phyloP scores from a whole-genome alignment of 2,797 vertebrate genomes.

The Xenopus petersii region DNA sequence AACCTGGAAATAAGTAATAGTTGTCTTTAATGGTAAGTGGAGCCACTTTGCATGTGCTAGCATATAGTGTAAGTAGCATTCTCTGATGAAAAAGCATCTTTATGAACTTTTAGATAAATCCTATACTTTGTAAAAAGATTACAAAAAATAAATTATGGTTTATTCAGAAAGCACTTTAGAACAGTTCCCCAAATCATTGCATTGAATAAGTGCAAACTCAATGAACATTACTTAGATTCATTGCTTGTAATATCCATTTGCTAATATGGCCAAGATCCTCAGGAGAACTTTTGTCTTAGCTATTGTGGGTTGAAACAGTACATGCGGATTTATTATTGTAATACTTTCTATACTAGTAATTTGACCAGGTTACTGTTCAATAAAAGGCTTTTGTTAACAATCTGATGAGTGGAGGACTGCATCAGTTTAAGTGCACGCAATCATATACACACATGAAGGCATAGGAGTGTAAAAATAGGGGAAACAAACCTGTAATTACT shows the following conservation, averaged over 20 bases:
- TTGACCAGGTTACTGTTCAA: not conserved
- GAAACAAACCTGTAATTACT: too few species aligned
- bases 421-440: too few species aligned
- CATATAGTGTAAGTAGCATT: too few species aligned
- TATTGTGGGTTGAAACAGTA: slow-evolving; percentile 21
- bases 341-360: not conserved
- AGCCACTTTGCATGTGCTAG: not conserved
- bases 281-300: slow-evolving; percentile 3
- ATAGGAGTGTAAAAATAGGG: too few species aligned
- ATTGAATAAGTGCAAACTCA: not conserved
- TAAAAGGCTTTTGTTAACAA: too few species aligned
- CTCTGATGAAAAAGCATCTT: too few species aligned
- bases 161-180: slow-evolving; percentile 35
- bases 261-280: slow-evolving; percentile 8
- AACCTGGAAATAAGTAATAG: slow-evolving; percentile 30
- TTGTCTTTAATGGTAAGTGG: slow-evolving; percentile 29
- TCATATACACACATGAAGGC: too few species aligned
- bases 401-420: too few species aligned
- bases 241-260: slow-evolving; percentile 35
- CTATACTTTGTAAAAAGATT: too few species aligned
- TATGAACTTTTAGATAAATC: too few species aligned
- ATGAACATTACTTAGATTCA: slow-evolving; percentile 37
- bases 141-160: slow-evolving; percentile 17
- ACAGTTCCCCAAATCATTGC: slow-evolving; percentile 31
- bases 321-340: slow-evolving; percentile 36